Percentiles rank a stretch among this genome's conserved stretches.
These are phyloP conservation scores for Florisuga fusca DNA, from an alignment of 2,797 vertebrate species.

Conservation along the genomic window DNA sequence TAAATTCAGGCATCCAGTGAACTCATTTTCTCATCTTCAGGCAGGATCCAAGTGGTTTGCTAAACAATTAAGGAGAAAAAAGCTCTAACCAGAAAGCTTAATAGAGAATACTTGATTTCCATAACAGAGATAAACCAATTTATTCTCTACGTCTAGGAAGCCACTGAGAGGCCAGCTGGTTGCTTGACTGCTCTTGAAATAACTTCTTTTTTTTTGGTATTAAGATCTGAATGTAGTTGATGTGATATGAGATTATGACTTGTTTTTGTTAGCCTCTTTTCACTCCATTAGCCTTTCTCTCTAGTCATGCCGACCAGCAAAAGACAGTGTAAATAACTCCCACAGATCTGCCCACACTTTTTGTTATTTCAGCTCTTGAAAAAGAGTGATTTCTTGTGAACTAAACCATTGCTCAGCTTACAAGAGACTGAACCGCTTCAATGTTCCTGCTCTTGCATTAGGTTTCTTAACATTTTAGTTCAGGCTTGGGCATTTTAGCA, in stretches of 20 bases:
- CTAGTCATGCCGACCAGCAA: background rate
- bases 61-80: background rate
- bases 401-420: background rate
- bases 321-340: background rate
- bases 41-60: background rate
- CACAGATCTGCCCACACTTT: background rate
- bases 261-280: background rate
- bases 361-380: background rate
- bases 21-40: background rate
- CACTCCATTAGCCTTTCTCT: background rate
- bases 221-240: background rate
- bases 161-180: background rate
- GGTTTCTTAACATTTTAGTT: background rate
- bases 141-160: background rate
- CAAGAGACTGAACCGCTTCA: background rate
- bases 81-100: background rate
- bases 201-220: background rate
- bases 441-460: background rate
- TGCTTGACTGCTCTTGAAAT: background rate
- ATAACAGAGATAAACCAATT: background rate
- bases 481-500: background rate
- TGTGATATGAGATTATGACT: background rate
- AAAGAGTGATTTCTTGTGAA: background rate
- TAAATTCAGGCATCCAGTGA: background rate
- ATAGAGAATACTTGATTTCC: background rate